Conservation (phyloP, 2,113 vertebrate genomes). For the Equus przewalskii region DNA sequence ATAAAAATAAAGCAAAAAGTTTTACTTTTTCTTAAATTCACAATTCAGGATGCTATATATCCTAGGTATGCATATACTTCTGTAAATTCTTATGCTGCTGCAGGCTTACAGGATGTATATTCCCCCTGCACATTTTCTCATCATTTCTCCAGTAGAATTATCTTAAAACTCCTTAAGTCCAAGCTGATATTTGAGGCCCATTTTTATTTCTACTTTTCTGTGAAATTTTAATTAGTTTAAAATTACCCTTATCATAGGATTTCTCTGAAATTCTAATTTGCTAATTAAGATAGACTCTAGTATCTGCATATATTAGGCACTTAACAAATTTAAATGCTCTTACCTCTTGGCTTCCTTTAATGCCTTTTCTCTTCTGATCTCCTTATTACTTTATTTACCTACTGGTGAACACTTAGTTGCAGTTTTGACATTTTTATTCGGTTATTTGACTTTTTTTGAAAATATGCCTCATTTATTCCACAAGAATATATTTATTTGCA, state of each 20-base stretch:
- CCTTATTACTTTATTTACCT: background rate
- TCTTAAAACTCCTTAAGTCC: background rate
- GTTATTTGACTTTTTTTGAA: background rate
- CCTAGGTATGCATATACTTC: background rate
- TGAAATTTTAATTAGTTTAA: constrained; percentile 32
- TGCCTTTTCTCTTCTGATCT: background rate
- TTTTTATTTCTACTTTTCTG: background rate
- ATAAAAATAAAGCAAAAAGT: background rate
- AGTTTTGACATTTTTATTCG: background rate
- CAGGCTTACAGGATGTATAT: background rate
- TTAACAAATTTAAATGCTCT: background rate
- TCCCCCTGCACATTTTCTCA: background rate
- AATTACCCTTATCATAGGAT: background rate
- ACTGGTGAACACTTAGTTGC: background rate
- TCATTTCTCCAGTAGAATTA: background rate
- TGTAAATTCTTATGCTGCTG: background rate
- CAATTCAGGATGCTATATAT: background rate
- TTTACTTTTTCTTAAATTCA: background rate
- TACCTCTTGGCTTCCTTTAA: background rate
- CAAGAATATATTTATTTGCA: constrained; percentile 9
- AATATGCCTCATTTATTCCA: background rate
- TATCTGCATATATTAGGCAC: background rate
- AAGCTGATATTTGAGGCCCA: background rate
- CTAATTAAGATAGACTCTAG: background rate
- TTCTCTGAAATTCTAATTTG: background rate